phyloP scores from a whole-genome alignment of 2,888 invertebrate genomes.

The Papilio gigon region DNA sequence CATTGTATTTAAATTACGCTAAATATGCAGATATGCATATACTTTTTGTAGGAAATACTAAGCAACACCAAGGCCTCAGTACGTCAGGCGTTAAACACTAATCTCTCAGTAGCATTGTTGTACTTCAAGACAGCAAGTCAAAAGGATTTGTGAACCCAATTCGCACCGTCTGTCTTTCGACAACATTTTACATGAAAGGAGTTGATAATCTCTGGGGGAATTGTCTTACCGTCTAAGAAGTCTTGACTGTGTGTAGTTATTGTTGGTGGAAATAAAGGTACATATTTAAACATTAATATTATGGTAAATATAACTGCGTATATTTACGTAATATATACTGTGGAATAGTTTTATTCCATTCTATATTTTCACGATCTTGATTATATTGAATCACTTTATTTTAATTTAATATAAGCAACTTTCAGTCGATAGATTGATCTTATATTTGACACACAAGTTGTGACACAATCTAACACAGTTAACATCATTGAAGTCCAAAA shows the following conservation, averaged over 20 bases:
- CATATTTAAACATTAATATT: background rate
- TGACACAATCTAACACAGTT: too few species aligned
- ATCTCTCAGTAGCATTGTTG: conserved; percentile 48
- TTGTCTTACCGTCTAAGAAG: conserved; percentile 44
- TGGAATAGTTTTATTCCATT: too few species aligned
- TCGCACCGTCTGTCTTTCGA: conserved; percentile 54
- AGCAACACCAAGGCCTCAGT: background rate
- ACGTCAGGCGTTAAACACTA: conserved; percentile 42
- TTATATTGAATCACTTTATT: too few species aligned
- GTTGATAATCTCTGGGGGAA: conserved; percentile 46
- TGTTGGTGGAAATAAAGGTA: conserved; percentile 8
- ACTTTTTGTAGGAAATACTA: background rate
- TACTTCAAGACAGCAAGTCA: conserved; percentile 47
- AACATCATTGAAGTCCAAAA: too few species aligned
- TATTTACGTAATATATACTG: background rate
- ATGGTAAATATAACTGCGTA: background rate
- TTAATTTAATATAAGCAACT: too few species aligned
- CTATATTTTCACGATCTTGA: too few species aligned
- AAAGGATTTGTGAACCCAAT: conserved; percentile 53
- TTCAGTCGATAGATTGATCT: too few species aligned
- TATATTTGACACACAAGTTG: too few species aligned
- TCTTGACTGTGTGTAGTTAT: conserved; percentile 10
- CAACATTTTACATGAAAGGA: conserved; percentile 49
- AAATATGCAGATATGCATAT: conserved; percentile 1
- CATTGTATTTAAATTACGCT: conserved; percentile 10